A percentile compares a stretch with the other conserved stretches of the same genome.
Evolutionary conservation across 2,888 invertebrate genomes (phyloP).

Genomic region (Hedya salicella): DNA sequence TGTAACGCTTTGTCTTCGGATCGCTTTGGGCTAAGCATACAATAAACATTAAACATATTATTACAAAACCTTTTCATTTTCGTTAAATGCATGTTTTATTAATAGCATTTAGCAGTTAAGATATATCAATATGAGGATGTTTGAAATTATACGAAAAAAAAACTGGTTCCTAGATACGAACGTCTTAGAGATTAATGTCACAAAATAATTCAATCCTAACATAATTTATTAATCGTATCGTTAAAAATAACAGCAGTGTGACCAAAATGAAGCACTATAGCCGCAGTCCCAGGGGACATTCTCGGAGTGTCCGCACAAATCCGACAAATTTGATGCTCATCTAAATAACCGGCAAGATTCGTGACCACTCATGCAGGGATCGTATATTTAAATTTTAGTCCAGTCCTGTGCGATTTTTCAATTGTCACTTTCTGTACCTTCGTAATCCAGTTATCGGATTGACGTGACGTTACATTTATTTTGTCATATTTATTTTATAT

Average conservation of each 20-base stretch:
- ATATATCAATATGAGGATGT: background rate
- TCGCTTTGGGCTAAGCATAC: slow-evolving; percentile 44
- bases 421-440: slow-evolving; percentile 70
- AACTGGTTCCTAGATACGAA: too few species aligned
- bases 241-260: background rate
- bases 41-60: slow-evolving; percentile 46
- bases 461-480: slow-evolving; percentile 60
- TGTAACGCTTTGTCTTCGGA: slow-evolving; percentile 51
- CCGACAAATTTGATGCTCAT: slow-evolving; percentile 70
- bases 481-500: slow-evolving; percentile 10
- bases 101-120: background rate
- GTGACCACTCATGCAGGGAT: slow-evolving; percentile 69
- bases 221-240: background rate
- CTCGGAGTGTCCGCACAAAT: slow-evolving; percentile 48
- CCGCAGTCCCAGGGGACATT: slow-evolving; percentile 14
- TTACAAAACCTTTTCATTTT: background rate
- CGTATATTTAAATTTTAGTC: slow-evolving; percentile 79
- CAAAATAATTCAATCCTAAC: too few species aligned
- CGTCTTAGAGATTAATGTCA: too few species aligned
- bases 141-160: too few species aligned
- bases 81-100: background rate
- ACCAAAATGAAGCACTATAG: background rate
- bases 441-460: slow-evolving; percentile 76
- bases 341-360: slow-evolving; percentile 62
- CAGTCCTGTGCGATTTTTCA: slow-evolving; percentile 75